phyloP scores from a whole-genome alignment of 2,113 vertebrate genomes.

The Centropus bengalensis region DNA sequence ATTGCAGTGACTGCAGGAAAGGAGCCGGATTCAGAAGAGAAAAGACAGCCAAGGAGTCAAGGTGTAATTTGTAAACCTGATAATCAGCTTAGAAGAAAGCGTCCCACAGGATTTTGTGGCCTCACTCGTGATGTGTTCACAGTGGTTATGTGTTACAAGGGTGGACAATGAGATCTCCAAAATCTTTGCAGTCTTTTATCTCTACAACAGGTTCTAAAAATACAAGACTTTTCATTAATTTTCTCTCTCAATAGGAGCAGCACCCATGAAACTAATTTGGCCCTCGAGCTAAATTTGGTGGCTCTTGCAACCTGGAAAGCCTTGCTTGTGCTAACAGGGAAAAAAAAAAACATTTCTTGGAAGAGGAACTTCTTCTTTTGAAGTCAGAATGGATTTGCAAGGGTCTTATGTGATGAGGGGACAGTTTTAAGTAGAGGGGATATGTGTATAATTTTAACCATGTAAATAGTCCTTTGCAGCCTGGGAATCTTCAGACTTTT shows the following conservation, averaged over 20 bases:
- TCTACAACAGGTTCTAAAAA: not conserved
- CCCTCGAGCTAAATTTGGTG: not conserved
- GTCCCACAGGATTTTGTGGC: not conserved
- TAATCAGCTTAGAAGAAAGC: not conserved
- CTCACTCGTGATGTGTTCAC: not conserved
- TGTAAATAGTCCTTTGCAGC: conserved; percentile 65
- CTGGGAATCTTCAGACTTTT: conserved; percentile 53
- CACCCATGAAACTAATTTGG: not conserved
- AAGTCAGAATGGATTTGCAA: conserved; percentile 68
- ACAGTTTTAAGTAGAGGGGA: conserved; percentile 67
- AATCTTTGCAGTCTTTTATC: not conserved
- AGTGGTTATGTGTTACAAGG: not conserved
- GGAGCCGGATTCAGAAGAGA: not conserved
- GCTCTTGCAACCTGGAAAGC: conserved; percentile 36
- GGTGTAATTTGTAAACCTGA: not conserved
- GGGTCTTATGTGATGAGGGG: conserved; percentile 63
- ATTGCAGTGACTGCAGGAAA: not conserved
- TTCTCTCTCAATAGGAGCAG: not conserved
- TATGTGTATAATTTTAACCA: conserved; percentile 60
- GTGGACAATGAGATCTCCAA: not conserved
- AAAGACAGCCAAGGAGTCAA: not conserved
- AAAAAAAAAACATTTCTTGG: not conserved
- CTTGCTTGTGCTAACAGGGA: not conserved
- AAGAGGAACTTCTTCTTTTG: conserved; percentile 64
- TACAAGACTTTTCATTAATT: not conserved